Conservation (phyloP, 2,888 invertebrate genomes). For the Catonia carolina region DNA sequence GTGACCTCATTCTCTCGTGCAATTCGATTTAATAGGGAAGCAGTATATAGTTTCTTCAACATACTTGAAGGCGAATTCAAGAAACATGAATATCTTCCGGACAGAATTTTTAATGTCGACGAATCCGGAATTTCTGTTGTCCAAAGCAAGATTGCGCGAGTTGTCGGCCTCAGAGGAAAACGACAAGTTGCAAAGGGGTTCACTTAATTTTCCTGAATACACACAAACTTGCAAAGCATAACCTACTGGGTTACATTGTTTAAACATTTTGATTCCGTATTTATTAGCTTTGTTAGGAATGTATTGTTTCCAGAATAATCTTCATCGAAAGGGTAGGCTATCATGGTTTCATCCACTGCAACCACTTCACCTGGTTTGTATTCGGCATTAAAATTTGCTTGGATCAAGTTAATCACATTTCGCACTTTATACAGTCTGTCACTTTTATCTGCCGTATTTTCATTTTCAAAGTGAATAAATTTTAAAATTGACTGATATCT, state of each 20-base stretch:
- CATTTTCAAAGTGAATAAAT: too few relatives aligned
- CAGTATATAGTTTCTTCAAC: conserved; percentile 19
- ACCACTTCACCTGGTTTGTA: conserved; percentile 36
- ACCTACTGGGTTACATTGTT: too few relatives aligned
- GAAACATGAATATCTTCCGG: conserved; percentile 29
- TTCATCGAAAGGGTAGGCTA: conserved; percentile 32
- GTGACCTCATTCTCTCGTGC: conserved; percentile 23
- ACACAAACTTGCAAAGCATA: too few relatives aligned
- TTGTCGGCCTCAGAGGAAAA: conserved; percentile 38
- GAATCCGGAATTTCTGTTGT: conserved; percentile 39
- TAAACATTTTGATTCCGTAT: too few relatives aligned
- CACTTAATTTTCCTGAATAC: conserved; percentile 37
- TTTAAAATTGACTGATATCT: too few relatives aligned
- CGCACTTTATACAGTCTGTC: too few relatives aligned
- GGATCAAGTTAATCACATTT: too few relatives aligned
- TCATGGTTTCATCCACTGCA: conserved; percentile 36
- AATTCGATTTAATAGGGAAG: conserved; percentile 25
- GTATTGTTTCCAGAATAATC: too few relatives aligned
- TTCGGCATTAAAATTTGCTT: too few relatives aligned
- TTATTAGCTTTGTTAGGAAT: too few relatives aligned
- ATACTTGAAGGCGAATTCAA: conserved; percentile 25
- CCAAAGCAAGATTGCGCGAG: conserved; percentile 35
- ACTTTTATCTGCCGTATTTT: too few relatives aligned
- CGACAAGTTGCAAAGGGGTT: conserved; percentile 39
- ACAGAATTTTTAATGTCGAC: conserved; percentile 38